Evolutionary conservation across 2,888 invertebrate genomes (phyloP), one percentile per base, ranked within the genome.

Genomic region (Mimachlamys varia): DNA sequence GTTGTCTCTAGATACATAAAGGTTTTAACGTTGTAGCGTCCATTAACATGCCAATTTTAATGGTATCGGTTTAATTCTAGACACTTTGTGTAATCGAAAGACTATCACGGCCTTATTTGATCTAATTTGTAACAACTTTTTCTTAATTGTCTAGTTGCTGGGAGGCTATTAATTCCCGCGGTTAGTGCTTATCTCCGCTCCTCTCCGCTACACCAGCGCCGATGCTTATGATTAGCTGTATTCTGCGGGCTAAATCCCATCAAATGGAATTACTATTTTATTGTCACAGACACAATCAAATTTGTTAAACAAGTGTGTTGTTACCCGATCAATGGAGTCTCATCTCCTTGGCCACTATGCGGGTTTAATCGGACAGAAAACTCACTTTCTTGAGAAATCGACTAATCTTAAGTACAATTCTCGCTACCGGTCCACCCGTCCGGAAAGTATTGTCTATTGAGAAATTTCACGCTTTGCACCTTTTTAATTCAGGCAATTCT

Each of bases 291-390:
- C 89, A 89, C 58, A 91, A 91, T 89, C 91, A 91, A 89, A 91
- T 91, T 91, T 91, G 88, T 89, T 88, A 91, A 88, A 91, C 91
- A 91, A 89, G 88, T 91, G 88, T 91, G 76, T 89, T 87, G 76
- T 89, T 88, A 89, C 38, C 38, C 55, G 89, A 89, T 91, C 88
- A 91, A 89, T 87, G 88, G 49, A 53, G 33, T 89, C 38, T 58
- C 58, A 37, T 89, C 76, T 76, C 53, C 76, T 76, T 33, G 76
- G 33, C 33, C 33, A 76, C 76, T 76, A 76, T 76, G 76, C 27
- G 76, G 76, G 76, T 76, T 76, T 76, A 76, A 76, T 76, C 76
- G 76, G 27, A 76, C 33, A 76, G 76, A 76, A 62, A 76, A 76
- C 76, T 76, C 76, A 76, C 76, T 76, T 76, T 76, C 76, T 76